phyloP scores from a whole-genome alignment of 2,113 vertebrate genomes.

The Anarhynchus alexandrinus region DNA sequence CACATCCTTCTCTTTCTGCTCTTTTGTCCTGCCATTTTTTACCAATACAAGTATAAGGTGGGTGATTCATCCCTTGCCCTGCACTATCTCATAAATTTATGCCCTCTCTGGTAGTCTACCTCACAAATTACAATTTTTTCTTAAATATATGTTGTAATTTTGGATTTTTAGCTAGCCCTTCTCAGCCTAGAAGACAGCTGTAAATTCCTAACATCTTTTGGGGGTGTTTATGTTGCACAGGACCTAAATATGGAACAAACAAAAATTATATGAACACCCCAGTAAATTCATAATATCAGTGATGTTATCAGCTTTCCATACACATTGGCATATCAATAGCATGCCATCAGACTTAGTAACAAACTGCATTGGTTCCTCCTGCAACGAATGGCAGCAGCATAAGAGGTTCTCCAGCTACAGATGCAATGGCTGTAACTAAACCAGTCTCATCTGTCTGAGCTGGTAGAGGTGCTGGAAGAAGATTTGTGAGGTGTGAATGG shows the following conservation, averaged over 20 bases:
- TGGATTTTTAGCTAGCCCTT: not conserved
- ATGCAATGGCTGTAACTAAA: not conserved
- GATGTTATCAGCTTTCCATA: not conserved
- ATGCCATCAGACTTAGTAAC: not conserved
- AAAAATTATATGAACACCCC: not conserved
- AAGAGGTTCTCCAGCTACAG: not conserved
- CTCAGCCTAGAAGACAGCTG: not conserved
- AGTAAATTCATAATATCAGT: not conserved
- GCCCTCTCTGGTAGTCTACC: not conserved
- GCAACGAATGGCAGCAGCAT: not conserved
- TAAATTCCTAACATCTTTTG: not conserved
- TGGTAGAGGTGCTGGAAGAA: not conserved
- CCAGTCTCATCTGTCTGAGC: not conserved
- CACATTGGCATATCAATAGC: not conserved
- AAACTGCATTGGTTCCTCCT: not conserved
- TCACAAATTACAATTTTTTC: not conserved
- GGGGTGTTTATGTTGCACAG: not conserved
- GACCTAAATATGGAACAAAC: not conserved
- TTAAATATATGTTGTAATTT: not conserved
- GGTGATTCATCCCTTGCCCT: not conserved
- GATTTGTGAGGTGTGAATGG: not conserved
- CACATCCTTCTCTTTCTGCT: not conserved
- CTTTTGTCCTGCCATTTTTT: not conserved
- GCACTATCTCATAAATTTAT: not conserved
- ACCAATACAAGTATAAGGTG: not conserved